Base-by-base conservation (phyloP, 2,797 vertebrate genomes). In the Nyctalus aviator region DNA sequence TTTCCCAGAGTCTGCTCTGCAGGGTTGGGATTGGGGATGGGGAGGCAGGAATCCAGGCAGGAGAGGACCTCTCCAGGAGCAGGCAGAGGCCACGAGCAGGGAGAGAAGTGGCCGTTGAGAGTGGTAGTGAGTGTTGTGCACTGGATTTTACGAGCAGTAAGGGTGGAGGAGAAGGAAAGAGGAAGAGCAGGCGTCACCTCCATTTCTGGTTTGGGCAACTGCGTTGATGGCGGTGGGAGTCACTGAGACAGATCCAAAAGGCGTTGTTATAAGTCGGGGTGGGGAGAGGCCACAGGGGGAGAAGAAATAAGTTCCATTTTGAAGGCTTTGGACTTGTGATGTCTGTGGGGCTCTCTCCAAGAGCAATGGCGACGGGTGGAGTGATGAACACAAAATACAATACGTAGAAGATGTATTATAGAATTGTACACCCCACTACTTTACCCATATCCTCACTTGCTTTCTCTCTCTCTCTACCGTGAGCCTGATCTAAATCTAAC, bases 401-500 rank as follows among this genome's bases (percentile, higher is more conserved):
- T 50, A 17, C 14, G 15, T 50, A 50, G 48, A 17, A 15, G 48
- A 17, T 50, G 48, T 50, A 5, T 50, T 50, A 50, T 50, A 50
- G 48, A 50, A 50, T 50, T 50, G 48, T 17, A 50, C 53, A 35
- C 27, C 59, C 46, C 79, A 18, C 32, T 32, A 0, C 62, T 35
- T 69, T 27, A 6, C 62, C 35, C 15, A 5, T 17, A 17, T 35
- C 68, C 41, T 75, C 32, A 1, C 72, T 72, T 41, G 83, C 48
- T 86, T 86, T 81, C 85, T 69, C 48, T 81, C 30, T 44, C 71
- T 14, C 30, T 44, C 71, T 17, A 13, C 85, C 14, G 5, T 15
- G 48, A 90, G 77, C 66, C 41, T 62, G 41, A 75, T 88, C 79
- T 71, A 30, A 87, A 79, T 69, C 93, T 93, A 88, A 93, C 84